Conservation (phyloP, 2,113 vertebrate genomes). For the Theropithecus gelada region DNA sequence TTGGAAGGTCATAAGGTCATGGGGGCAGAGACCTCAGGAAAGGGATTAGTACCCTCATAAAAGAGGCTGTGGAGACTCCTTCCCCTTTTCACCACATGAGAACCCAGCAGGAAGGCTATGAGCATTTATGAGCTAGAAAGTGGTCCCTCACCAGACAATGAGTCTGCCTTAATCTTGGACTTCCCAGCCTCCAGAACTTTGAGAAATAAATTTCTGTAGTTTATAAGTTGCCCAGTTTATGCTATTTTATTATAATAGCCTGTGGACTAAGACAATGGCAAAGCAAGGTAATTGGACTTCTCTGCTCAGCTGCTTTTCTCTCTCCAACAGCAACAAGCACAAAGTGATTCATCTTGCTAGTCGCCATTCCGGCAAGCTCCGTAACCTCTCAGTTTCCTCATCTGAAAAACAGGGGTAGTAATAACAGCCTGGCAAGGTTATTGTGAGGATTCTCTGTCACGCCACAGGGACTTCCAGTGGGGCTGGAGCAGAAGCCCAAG, state of each 20-base stretch:
- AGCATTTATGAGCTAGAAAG: not conserved
- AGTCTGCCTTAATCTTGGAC: not conserved
- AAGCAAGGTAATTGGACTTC: not conserved
- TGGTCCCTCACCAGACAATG: not conserved
- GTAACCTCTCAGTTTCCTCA: not conserved
- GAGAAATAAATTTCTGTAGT: not conserved
- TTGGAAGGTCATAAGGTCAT: not conserved
- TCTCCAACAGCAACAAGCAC: not conserved
- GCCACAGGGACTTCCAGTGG: fast-evolving
- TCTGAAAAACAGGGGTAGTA: not conserved
- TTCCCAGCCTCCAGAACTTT: not conserved
- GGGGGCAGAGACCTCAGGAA: too few species aligned
- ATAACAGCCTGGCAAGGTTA: not conserved
- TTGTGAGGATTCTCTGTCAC: not conserved
- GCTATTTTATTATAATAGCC: not conserved
- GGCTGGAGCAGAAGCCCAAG: not conserved
- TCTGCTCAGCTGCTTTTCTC: not conserved
- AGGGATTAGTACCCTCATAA: not conserved
- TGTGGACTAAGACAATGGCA: not conserved
- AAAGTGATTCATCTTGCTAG: not conserved
- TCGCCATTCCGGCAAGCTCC: not conserved
- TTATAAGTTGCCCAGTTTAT: not conserved
- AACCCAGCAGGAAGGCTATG: not conserved
- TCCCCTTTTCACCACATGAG: fast-evolving
- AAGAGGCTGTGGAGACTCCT: not conserved